Conservation (phyloP, 2,888 invertebrate genomes). For the Ceramica pisi region DNA sequence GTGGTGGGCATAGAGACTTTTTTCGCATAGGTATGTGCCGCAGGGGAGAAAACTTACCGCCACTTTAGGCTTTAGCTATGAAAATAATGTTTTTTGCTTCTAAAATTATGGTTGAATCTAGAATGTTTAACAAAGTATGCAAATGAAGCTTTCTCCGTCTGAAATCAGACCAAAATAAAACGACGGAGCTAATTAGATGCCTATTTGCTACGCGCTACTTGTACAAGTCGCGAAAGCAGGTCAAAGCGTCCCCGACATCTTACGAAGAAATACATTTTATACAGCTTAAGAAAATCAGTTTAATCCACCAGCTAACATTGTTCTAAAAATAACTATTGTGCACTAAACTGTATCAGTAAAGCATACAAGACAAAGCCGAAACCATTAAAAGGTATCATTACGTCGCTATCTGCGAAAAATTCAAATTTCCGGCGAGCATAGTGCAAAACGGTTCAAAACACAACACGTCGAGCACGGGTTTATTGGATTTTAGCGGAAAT, state of each 20-base stretch:
- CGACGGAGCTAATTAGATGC: constrained; percentile 29
- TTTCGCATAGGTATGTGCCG: constrained; percentile 9
- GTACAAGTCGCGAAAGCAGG: constrained; percentile 43
- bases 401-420: constrained; percentile 63
- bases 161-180: constrained; percentile 13
- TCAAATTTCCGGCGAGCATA: constrained; percentile 68
- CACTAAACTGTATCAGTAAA: constrained; percentile 24
- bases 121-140: neutral
- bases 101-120: neutral
- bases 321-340: constrained; percentile 35
- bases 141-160: neutral
- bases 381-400: constrained; percentile 53
- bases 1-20: constrained; percentile 30
- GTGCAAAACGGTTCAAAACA: constrained; percentile 63
- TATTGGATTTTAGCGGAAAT: constrained; percentile 89
- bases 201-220: constrained; percentile 24
- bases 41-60: neutral
- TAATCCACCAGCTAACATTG: constrained; percentile 17
- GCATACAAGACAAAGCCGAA: constrained; percentile 9
- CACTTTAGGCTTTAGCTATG: neutral
- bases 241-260: constrained; percentile 27
- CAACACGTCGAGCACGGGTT: constrained; percentile 75
- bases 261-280: constrained; percentile 18
- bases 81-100: neutral
- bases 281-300: constrained; percentile 19